Base-by-base conservation (phyloP, 2,888 invertebrate species). In the Epistrophe grossulariae region DNA sequence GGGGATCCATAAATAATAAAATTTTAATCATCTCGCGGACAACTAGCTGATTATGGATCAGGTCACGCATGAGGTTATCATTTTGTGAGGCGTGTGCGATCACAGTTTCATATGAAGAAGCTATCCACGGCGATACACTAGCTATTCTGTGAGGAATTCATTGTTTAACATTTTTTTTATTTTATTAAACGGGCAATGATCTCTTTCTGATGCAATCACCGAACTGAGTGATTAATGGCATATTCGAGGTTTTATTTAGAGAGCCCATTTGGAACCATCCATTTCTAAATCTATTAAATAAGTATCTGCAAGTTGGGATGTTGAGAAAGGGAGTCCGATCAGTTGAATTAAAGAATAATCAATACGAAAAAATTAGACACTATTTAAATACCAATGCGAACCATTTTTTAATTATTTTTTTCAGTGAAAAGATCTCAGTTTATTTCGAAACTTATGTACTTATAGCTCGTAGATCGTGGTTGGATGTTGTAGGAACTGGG, bases 41-140 rank as follows among this genome's bases (percentile, higher is more conserved):
- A 79, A 85, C 77, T 68, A 60, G 78, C 81, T 85, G 71, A 85
- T 85, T 72, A 81, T 62, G 81, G 78, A 76, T 72, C 77, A 55
- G 84, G 84, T 85, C 81, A 85, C 81, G 84, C 84, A 81, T 77
- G 72, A 70, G 84, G 84, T 85, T 85, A 85, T 85, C 84, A 66
- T 66, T n/a, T 68, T 68, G 68, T 68, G 31, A 40, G 81, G 77
- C 78, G 77, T 81, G 73, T 73, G 84, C 84, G 84, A 80, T 77
- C 84, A 40, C 43, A 17, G 62, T 45, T n/a, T 24, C 35, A 71
- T 17, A 15, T 1, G 19, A 19, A 52, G 45, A 55, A 38, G 4
- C 17, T 6, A 40, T 13, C 40, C 15, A 8, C n/a, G n/a, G 52
- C 48, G 48, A 48, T 68, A 66, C 40, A n/a, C n/a, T n/a, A 50